Conservation (phyloP, 2,888 invertebrate genomes). For the Acrobasis suavella region DNA sequence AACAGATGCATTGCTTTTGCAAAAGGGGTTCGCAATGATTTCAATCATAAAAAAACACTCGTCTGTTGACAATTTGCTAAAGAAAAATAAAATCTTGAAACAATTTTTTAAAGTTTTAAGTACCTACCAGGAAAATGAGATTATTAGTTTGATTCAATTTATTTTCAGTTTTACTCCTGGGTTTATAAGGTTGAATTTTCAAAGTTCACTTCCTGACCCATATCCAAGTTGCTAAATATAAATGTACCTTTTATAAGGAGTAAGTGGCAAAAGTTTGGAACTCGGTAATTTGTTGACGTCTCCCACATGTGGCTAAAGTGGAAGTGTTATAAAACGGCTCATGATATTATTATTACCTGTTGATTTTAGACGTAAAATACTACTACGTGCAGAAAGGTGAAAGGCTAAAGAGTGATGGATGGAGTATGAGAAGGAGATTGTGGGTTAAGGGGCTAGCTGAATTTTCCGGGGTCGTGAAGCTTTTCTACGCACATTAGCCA, state of each 20-base stretch:
- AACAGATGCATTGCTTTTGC: neutral
- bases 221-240: slow-evolving; percentile 11
- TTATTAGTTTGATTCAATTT: neutral
- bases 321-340: neutral
- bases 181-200: neutral
- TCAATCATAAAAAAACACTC: neutral
- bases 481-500: too few species aligned
- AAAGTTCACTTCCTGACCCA: neutral
- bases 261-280: slow-evolving; percentile 9
- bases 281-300: slow-evolving; percentile 17
- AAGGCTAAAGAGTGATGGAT: too few species aligned
- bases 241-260: slow-evolving; percentile 16
- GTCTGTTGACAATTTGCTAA: neutral
- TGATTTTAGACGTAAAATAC: neutral
- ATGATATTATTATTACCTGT: slow-evolving; percentile 2
- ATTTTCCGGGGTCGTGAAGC: too few species aligned
- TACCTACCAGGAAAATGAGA: neutral
- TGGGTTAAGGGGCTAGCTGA: too few species aligned
- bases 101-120: slow-evolving; percentile 5
- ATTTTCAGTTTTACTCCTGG: neutral
- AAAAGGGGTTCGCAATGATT: neutral
- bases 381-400: too few species aligned
- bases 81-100: slow-evolving; percentile 10
- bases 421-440: too few species aligned
- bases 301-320: slow-evolving; percentile 7